Base-by-base conservation (phyloP, 2,113 vertebrate genomes). In the Smithornis capensis region DNA sequence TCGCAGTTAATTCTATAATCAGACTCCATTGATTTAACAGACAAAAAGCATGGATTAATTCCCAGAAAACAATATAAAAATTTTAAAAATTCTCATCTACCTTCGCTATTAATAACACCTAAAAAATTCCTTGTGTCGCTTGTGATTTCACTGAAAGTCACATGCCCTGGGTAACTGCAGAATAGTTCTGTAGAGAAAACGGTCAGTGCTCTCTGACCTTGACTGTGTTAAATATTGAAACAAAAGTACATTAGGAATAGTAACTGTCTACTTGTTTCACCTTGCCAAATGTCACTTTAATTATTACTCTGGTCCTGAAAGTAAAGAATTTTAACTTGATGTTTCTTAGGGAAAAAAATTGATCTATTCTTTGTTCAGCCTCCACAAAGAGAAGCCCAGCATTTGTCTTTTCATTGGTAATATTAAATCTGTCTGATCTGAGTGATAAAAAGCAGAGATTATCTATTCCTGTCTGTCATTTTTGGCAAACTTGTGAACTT, bases 401-500 rank as follows among this genome's bases (percentile, higher is more conserved):
- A 95, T 97, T 97, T 95, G 62, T 96, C 94, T 94, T 94, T 94
- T 91, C 80, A 85, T 87, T 85, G 77, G 70, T 73, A 92, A 92
- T 57, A 79, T 95, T 90, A 94, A 85, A 74, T 70, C 87, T 95
- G 94, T 94, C 93, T 91, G 84, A 95, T 91, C 57, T 92, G 80
- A 79, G 81, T 92, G 95, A 97, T 95, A 95, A 92, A 96, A 96
- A 73, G 25, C 81, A 87, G 78, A 94, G 53, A 96, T 95, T 92
- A 97, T 95, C 94, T 95, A 76, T 95, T 92, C 81, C 70, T 89
- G 87, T 73, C 91, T 85, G 75, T 92, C 91, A 92, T 89, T 95
- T 95, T 92, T 92, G 45, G 67, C 77, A 94, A 97, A 95, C 62
- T 95, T 82, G 74, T 85, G 93, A 95, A 96, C 87, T 95, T 97